Conservation (phyloP, 2,797 vertebrate species). For the Avahi laniger region DNA sequence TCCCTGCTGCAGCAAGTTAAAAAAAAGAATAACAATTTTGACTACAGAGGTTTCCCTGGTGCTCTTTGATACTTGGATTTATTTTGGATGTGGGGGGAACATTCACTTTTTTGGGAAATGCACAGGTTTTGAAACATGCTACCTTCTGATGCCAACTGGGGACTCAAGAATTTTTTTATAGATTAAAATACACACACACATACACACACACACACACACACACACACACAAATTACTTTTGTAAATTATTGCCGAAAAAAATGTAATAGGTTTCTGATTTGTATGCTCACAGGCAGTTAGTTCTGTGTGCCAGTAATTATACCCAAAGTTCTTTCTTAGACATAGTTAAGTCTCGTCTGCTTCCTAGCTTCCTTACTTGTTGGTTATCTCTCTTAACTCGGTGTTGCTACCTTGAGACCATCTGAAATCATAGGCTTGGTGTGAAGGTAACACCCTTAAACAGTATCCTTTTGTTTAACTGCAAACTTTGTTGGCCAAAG, state of each 20-base stretch:
- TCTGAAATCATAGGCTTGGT: neutral
- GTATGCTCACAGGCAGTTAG: neutral
- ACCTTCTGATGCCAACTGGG: neutral
- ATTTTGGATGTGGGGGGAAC: neutral
- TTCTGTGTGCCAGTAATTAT: neutral
- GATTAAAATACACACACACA: too few species aligned
- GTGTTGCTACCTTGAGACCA: neutral
- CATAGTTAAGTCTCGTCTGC: neutral
- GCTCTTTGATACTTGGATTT: neutral
- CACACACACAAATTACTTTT: neutral
- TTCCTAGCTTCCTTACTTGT: neutral
- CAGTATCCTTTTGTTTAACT: neutral
- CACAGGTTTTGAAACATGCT: neutral
- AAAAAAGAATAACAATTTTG: neutral
- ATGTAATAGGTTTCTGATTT: neutral
- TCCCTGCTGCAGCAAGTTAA: neutral
- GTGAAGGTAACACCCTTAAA: neutral
- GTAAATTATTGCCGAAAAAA: conserved; percentile 27
- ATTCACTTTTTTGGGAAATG: neutral
- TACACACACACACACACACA: too few species aligned
- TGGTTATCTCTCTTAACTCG: neutral
- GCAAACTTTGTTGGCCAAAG: neutral
- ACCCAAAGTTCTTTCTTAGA: neutral
- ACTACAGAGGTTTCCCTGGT: neutral
- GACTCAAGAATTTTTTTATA: neutral